Evolutionary conservation across 64 coral and sea anemone species (phyloP).

Genomic region (Platygyra sinensis): DNA sequence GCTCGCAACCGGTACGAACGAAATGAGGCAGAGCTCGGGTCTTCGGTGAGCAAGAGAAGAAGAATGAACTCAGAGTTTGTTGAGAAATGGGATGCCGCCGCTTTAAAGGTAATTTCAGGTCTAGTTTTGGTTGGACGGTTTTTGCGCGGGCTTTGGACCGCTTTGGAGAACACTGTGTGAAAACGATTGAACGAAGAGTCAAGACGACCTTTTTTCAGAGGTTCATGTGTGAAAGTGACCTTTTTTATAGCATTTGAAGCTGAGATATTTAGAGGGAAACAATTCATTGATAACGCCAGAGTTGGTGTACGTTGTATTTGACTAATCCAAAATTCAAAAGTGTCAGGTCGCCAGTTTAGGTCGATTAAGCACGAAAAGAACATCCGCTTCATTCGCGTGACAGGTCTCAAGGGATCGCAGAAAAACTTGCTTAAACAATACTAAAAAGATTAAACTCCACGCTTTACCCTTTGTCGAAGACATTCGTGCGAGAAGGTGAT

Average conservation of each 20-base stretch:
- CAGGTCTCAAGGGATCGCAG: background rate
- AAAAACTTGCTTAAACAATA: too few relatives aligned
- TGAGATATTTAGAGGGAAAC: background rate
- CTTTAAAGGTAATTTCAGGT: conserved; percentile 23
- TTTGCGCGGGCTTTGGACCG: conserved; percentile 21
- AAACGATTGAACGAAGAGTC: background rate
- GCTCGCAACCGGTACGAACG: background rate
- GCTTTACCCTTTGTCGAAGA: background rate
- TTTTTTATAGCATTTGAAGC: background rate
- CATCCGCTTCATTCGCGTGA: conserved; percentile 26
- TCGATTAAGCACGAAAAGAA: conserved; percentile 30
- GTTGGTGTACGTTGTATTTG: background rate
- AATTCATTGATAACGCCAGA: background rate
- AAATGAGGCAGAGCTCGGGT: background rate
- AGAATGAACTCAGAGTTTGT: conserved; percentile 34
- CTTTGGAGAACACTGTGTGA: background rate
- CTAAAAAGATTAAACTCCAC: too few relatives aligned
- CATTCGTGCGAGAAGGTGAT: background rate
- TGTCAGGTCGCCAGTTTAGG: conserved; percentile 8
- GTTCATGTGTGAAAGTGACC: background rate
- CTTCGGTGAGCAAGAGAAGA: conserved; percentile 21
- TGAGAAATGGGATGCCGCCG: conserved; percentile 47
- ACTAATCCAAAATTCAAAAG: background rate
- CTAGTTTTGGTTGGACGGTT: background rate
- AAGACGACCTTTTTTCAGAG: too few relatives aligned